A percentile compares a stretch with the other conserved stretches of the same genome.
Evolutionary conservation across 2,797 vertebrate genomes (phyloP).

Genomic region (Chelidonichthys spinosus): DNA sequence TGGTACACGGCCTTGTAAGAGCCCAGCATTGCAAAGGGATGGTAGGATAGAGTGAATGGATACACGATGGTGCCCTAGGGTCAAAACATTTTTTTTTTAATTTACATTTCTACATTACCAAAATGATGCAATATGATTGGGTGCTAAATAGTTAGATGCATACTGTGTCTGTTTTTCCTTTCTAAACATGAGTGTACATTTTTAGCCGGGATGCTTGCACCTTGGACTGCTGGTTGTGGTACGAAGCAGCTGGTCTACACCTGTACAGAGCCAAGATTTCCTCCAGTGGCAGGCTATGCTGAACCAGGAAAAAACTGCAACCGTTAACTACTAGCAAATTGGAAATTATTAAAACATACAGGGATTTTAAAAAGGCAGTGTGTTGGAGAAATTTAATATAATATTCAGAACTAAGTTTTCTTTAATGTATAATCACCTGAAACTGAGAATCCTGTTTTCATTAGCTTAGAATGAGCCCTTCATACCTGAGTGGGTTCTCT

Average conservation of each 20-base stretch:
- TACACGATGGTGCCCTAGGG: constrained; percentile 77
- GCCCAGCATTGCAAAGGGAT: constrained; percentile 89
- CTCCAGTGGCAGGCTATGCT: constrained; percentile 88
- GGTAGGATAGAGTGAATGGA: constrained; percentile 85
- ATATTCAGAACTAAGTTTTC: background rate
- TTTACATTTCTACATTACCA: background rate
- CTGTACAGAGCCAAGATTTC: constrained; percentile 89
- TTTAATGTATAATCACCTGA: background rate
- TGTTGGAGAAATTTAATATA: background rate
- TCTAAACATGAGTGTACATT: background rate
- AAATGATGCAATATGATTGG: background rate
- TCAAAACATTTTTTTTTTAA: background rate
- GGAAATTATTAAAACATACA: no score
- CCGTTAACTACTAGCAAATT: background rate
- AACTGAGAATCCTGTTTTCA: background rate
- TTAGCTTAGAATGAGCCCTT: background rate
- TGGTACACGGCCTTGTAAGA: constrained; percentile 87
- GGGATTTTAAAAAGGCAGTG: background rate
- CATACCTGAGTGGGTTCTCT: background rate
- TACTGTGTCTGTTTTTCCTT: background rate
- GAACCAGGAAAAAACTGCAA: constrained; percentile 40
- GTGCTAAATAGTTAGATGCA: background rate
- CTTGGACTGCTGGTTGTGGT: constrained; percentile 75
- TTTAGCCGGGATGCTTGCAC: constrained; percentile 63
- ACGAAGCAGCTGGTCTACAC: constrained; percentile 75